Evolutionary conservation across 2,797 vertebrate species (phyloP).

Genomic region (Lates japonicus): DNA sequence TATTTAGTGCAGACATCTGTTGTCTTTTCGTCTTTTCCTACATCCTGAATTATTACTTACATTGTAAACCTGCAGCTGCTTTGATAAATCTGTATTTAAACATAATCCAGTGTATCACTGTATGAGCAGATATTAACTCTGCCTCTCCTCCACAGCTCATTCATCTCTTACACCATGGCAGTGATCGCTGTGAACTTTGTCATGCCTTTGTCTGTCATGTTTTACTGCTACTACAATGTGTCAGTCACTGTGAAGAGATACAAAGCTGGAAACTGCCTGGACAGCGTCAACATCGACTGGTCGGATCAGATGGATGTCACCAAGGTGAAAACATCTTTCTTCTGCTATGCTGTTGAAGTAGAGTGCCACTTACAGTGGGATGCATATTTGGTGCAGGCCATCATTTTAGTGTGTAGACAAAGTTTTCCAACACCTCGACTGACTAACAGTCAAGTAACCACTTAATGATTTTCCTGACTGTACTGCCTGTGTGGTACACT

Average conservation of each 20-base stretch:
- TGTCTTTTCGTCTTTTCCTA: too few relatives aligned
- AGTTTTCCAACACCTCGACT: too few relatives aligned
- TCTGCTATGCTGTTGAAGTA: not conserved
- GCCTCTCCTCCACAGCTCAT: slow-evolving; percentile 71
- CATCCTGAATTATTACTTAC: too few relatives aligned
- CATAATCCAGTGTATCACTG: not conserved
- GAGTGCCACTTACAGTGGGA: not conserved
- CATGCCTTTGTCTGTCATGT: slow-evolving; percentile 93
- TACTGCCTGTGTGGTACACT: too few relatives aligned
- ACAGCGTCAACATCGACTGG: slow-evolving; percentile 90
- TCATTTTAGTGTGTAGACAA: too few relatives aligned
- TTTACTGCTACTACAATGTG: slow-evolving; percentile 97
- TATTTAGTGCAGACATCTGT: too few relatives aligned
- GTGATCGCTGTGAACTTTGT: slow-evolving; percentile 94
- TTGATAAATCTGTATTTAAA: not conserved
- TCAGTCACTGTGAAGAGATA: slow-evolving; percentile 88
- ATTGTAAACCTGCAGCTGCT: too few relatives aligned
- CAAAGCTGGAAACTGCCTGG: slow-evolving; percentile 83
- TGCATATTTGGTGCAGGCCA: not conserved
- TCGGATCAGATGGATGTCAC: slow-evolving; percentile 96
- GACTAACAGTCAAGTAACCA: too few relatives aligned
- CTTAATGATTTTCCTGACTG: too few relatives aligned
- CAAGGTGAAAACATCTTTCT: slow-evolving; percentile 84
- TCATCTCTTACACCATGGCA: slow-evolving; percentile 82
- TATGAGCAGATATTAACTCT: not conserved